Percentiles rank a stretch among this genome's conserved stretches.
phyloP scores from a whole-genome alignment of 2,797 vertebrate genomes.

The Phoebastria nigripes region DNA sequence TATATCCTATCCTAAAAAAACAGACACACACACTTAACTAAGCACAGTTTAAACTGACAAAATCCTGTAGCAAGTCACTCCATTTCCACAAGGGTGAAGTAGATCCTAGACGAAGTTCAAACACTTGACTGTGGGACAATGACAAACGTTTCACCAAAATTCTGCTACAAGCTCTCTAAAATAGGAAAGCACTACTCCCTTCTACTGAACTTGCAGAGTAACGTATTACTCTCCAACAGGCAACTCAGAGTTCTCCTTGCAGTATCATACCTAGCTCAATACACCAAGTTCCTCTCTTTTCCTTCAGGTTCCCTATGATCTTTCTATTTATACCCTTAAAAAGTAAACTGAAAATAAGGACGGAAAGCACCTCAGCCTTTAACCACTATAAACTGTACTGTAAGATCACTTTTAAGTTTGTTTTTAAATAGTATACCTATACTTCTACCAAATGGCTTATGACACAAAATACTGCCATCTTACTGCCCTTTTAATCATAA shows the following conservation, averaged over 20 bases:
- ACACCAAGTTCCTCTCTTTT: neutral
- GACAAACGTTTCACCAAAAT: neutral
- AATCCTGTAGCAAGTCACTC: neutral
- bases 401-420: neutral
- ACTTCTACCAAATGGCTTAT: neutral
- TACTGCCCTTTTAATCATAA: neutral
- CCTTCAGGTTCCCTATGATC: neutral
- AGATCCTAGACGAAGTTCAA: neutral
- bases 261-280: neutral
- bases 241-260: neutral
- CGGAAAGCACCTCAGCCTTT: neutral
- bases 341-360: neutral
- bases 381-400: neutral
- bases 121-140: neutral
- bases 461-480: neutral
- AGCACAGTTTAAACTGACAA: neutral
- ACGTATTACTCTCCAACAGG: neutral
- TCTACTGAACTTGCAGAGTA: neutral
- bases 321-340: neutral
- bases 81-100: neutral
- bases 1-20: neutral
- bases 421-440: neutral
- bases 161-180: neutral
- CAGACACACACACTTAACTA: neutral
- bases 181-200: neutral